Base-by-base conservation (phyloP, 2,797 vertebrate genomes). In the Gallirallus australis region DNA sequence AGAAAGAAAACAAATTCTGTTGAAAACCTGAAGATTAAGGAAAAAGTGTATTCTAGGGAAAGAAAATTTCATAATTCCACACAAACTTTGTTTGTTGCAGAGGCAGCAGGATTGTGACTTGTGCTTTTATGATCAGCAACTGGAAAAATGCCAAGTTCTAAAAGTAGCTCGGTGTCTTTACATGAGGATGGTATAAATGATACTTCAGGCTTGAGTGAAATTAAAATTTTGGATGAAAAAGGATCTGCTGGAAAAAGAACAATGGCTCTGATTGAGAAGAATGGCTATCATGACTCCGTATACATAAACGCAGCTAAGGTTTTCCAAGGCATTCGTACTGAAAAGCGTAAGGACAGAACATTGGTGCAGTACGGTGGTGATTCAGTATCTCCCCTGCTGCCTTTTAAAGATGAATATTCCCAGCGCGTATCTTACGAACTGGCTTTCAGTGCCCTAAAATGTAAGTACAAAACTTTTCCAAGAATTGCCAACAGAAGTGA, bases 391-490 rank as follows among this genome's bases (percentile, higher is more conserved):
- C 68, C 82, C 5, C 4, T 91, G 47, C 71, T 97, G 15, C 72
- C 96, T 71, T 91, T 97, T 52, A 97, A 97, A 94, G 98, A 98
- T 57, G 98, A 98, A 39, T 89, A 88, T 63, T 94, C 96, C 30
- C 98, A 96, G 61, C 98, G 84, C 4, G 33, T 68, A 11, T 98
- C 98, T 50, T 99, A 98, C 1, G 98, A 99, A 78, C 87, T 99
- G 77, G 99, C 99, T 53, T 99, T 99, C 98, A 99, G 39, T 84
- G 91, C 99, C 37, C 97, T 99, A 12, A 99, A 99, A 98, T 99
- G 99, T 99, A 97, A 99, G 99, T 98, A 96, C 72, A 31, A n/a
- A 75, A 57, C 52, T 39, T 89, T 28, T 17, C n/a, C 30, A 35
- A 59, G 42, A 86, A 23, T n/a, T 66, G 37, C 30, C 31, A 35